phyloP scores from a whole-genome alignment of 2,113 vertebrate genomes.

The Zosterops borbonicus region DNA sequence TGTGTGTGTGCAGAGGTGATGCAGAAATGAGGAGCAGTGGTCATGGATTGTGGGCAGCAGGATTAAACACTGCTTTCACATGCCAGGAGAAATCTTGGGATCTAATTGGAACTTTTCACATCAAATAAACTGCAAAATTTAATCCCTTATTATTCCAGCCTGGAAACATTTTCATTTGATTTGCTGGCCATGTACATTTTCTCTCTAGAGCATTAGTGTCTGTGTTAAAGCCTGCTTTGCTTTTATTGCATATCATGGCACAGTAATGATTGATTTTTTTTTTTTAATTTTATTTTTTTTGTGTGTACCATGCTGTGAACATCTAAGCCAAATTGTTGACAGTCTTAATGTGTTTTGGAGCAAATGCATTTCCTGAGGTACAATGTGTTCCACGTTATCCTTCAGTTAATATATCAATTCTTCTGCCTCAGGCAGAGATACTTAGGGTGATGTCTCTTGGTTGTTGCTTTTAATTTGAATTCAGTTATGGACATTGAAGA shows the following conservation, averaged over 20 bases:
- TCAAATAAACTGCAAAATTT: neutral
- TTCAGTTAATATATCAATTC: neutral
- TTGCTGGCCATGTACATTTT: neutral
- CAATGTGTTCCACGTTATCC: neutral
- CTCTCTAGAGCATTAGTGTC: neutral
- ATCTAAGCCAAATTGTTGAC: neutral
- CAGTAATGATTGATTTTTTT: neutral
- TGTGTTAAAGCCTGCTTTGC: neutral
- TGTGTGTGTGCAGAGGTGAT: neutral
- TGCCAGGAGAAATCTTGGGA: neutral
- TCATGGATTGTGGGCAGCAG: neutral
- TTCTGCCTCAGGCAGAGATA: constrained; percentile 1
- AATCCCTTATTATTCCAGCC: neutral
- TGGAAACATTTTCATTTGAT: neutral
- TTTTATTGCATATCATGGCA: neutral
- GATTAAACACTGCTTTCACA: neutral
- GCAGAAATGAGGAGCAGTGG: neutral
- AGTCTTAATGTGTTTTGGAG: neutral
- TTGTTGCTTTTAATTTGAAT: constrained; percentile 37
- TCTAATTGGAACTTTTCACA: neutral
- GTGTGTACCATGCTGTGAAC: neutral
- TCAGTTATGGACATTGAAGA: neutral
- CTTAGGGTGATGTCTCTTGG: neutral
- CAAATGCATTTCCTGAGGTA: constrained; percentile 8
- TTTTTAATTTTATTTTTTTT: neutral